These are phyloP conservation scores for Oeneis ivallda DNA, from an alignment of 2,888 invertebrate species.

Conservation along the genomic window DNA sequence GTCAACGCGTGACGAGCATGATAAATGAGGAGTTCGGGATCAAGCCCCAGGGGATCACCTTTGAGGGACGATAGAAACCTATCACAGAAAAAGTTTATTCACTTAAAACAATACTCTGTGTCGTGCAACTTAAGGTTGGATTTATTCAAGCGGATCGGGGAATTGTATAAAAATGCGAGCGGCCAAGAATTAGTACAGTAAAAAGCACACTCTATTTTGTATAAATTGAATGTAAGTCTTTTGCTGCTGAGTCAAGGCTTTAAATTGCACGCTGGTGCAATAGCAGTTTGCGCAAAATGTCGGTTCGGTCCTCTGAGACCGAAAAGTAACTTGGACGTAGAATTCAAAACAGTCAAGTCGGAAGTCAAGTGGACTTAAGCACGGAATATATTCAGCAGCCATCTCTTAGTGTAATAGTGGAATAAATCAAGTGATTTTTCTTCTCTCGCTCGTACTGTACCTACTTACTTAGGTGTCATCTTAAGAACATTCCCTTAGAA, in stretches of 20 bases:
- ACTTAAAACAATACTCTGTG: slow-evolving; percentile 49
- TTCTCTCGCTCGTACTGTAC: slow-evolving; percentile 3
- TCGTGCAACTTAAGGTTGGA: slow-evolving; percentile 41
- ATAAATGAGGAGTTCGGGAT: slow-evolving; percentile 78
- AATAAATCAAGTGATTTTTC: slow-evolving; percentile 43
- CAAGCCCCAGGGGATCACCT: slow-evolving; percentile 76
- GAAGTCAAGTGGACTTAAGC: slow-evolving; percentile 61
- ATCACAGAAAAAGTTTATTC: slow-evolving; percentile 47
- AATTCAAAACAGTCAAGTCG: slow-evolving; percentile 68
- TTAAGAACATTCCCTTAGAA: background rate
- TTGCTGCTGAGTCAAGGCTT: slow-evolving; percentile 46
- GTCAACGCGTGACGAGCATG: slow-evolving; percentile 80
- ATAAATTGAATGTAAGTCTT: slow-evolving; percentile 47
- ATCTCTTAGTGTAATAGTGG: slow-evolving; percentile 49
- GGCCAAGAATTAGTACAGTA: slow-evolving; percentile 69
- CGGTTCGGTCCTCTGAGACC: slow-evolving; percentile 50
- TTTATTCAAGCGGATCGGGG: slow-evolving; percentile 39
- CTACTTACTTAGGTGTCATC: slow-evolving; percentile 5
- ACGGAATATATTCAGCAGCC: slow-evolving; percentile 63
- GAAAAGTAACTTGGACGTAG: slow-evolving; percentile 60
- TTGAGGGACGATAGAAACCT: slow-evolving; percentile 61
- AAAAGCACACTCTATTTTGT: slow-evolving; percentile 59
- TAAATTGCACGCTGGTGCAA: slow-evolving; percentile 41
- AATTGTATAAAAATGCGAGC: slow-evolving; percentile 65
- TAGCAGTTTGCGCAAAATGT: slow-evolving; percentile 47